phyloP scores from a whole-genome alignment of 1,140 invertebrate species.

The Pemphigus obesinymphae region DNA sequence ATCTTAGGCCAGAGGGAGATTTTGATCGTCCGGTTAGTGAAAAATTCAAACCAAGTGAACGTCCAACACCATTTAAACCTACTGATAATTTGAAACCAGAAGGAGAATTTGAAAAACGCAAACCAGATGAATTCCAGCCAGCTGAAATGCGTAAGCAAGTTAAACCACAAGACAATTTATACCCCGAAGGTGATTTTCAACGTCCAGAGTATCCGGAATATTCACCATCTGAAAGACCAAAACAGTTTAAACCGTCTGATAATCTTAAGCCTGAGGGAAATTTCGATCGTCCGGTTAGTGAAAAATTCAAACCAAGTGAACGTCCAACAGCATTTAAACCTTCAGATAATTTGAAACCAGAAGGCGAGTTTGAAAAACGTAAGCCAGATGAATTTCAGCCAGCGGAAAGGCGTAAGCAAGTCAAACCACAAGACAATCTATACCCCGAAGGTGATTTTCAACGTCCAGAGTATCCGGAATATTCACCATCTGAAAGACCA shows the following conservation, averaged over 20 bases:
- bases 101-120: conserved; percentile 54
- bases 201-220: conserved; percentile 56
- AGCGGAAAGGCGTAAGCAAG: too few species aligned
- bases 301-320: conserved; percentile 17
- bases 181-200: conserved; percentile 51
- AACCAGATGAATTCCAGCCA: conserved; percentile 51
- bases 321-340: conserved; percentile 43
- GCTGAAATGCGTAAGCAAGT: conserved; percentile 53
- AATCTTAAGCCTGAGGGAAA: conserved; percentile 54
- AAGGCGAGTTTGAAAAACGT: too few species aligned
- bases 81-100: conserved; percentile 54
- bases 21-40: conserved; percentile 45
- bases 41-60: conserved; percentile 50
- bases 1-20: too few species aligned
- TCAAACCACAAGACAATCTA: background rate
- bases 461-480: conserved; percentile 44
- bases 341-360: conserved; percentile 56
- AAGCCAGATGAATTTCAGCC: too few species aligned
- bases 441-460: background rate
- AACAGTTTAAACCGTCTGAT: conserved; percentile 52
- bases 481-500: conserved; percentile 53
- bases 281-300: conserved; percentile 29
- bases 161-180: conserved; percentile 55
- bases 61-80: conserved; percentile 50
- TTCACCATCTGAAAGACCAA: conserved; percentile 44